phyloP scores from a whole-genome alignment of 2,888 invertebrate species.

The Agrochola lota region DNA sequence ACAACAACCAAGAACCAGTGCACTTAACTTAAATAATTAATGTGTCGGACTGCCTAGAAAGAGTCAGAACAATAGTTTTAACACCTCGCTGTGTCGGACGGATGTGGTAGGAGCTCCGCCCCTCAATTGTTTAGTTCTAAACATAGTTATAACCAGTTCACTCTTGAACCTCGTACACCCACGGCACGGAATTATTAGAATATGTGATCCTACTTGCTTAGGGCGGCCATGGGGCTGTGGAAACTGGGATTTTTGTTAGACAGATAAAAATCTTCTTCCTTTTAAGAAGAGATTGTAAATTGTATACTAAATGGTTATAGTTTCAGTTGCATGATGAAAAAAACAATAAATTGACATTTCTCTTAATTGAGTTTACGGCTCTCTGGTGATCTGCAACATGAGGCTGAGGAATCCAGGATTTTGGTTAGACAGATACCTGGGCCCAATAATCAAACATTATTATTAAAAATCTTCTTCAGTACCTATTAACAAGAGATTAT shows the following conservation, averaged over 20 bases:
- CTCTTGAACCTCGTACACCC: constrained; percentile 77
- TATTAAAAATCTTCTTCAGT: background rate
- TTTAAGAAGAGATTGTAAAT: too few species aligned
- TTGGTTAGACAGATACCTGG: background rate
- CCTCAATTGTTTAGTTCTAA: constrained; percentile 76
- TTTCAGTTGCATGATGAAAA: too few species aligned
- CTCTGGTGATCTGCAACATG: constrained; percentile 14
- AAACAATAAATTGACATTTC: too few species aligned
- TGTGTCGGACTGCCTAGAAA: constrained; percentile 73
- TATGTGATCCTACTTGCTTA: constrained; percentile 75
- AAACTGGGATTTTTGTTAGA: background rate
- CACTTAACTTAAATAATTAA: constrained; percentile 66
- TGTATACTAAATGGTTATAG: too few species aligned
- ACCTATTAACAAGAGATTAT: background rate
- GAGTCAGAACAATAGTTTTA: constrained; percentile 81
- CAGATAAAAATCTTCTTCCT: too few species aligned
- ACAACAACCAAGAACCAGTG: constrained; percentile 8
- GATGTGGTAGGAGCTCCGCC: constrained; percentile 81
- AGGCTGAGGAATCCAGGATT: background rate
- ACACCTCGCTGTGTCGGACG: constrained; percentile 82
- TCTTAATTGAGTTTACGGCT: too few species aligned
- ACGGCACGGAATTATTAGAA: constrained; percentile 83
- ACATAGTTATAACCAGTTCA: constrained; percentile 69
- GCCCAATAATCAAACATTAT: background rate
- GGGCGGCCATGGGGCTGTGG: constrained; percentile 41